These are phyloP conservation scores for Stomatorhinus walkeri DNA, from an alignment of 2,797 vertebrate genomes.

Conservation along the genomic window DNA sequence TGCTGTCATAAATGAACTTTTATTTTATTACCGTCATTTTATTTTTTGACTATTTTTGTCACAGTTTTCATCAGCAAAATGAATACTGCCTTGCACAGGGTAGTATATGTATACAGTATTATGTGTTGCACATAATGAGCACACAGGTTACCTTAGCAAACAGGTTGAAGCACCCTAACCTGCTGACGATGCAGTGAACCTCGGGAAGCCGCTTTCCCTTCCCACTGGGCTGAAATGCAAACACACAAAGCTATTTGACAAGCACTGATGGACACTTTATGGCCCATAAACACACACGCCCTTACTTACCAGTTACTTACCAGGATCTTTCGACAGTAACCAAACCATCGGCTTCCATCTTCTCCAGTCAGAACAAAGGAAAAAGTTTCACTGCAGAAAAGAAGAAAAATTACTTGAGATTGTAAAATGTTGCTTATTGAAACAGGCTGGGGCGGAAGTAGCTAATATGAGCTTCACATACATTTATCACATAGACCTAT, in stretches of 20 bases:
- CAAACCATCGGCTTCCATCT: slow-evolving; percentile 95
- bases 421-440: not conserved
- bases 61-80: not conserved
- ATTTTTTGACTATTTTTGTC: not conserved
- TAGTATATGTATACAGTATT: not conserved
- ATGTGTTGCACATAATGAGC: not conserved
- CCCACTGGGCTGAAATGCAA: slow-evolving; percentile 76
- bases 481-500: not conserved
- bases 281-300: slow-evolving; percentile 21
- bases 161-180: slow-evolving; percentile 93
- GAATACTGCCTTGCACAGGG: not conserved
- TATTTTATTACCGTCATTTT: not conserved
- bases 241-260: slow-evolving; percentile 13
- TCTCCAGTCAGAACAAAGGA: slow-evolving; percentile 95
- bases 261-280: not conserved
- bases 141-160: slow-evolving; percentile 84
- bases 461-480: not conserved
- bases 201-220: slow-evolving; percentile 92
- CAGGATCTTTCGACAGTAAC: slow-evolving; percentile 95
- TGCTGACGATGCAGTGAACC: slow-evolving; percentile 93
- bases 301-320: slow-evolving; percentile 84
- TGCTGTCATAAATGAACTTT: not conserved
- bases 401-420: not conserved
- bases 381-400: slow-evolving; percentile 81
- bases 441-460: not conserved